A percentile compares a stretch with the other conserved stretches of the same genome.
These are phyloP conservation scores for Limulus polyphemus DNA, from an alignment of 2,888 invertebrate species.

Conservation along the genomic window DNA sequence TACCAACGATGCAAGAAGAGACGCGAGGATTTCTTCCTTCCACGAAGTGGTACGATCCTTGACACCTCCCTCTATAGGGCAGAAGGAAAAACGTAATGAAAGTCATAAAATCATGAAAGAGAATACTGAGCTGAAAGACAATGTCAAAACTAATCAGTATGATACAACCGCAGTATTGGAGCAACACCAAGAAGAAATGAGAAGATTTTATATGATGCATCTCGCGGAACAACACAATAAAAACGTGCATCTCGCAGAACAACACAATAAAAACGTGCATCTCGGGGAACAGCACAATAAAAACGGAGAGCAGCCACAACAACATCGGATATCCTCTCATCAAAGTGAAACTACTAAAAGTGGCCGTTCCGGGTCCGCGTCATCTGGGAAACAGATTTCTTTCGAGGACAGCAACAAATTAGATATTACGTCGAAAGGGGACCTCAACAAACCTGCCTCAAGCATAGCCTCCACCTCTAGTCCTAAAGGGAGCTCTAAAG, in stretches of 20 bases:
- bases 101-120: constrained; percentile 37
- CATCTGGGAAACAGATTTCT: too few relatives aligned
- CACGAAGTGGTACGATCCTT: neutral
- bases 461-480: too few relatives aligned
- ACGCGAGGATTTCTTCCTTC: too few relatives aligned
- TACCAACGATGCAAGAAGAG: neutral
- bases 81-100: constrained; percentile 36
- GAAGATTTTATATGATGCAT: constrained; percentile 31
- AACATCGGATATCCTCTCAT: neutral
- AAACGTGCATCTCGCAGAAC: constrained; percentile 14
- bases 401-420: too few relatives aligned
- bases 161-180: constrained; percentile 25
- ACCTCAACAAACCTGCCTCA: too few relatives aligned
- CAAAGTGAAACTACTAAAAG: too few relatives aligned
- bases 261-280: constrained; percentile 18
- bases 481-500: too few relatives aligned
- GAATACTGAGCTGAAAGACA: constrained; percentile 36
- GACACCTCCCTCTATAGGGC: constrained; percentile 8
- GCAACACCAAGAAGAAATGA: constrained; percentile 32
- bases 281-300: constrained; percentile 15
- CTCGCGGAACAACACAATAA: constrained; percentile 15
- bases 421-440: too few relatives aligned
- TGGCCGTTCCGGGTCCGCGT: too few relatives aligned
- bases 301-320: neutral
- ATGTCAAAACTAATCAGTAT: constrained; percentile 24